Conservation (phyloP, 2,888 invertebrate species). For the Nasonovia ribisnigri region DNA sequence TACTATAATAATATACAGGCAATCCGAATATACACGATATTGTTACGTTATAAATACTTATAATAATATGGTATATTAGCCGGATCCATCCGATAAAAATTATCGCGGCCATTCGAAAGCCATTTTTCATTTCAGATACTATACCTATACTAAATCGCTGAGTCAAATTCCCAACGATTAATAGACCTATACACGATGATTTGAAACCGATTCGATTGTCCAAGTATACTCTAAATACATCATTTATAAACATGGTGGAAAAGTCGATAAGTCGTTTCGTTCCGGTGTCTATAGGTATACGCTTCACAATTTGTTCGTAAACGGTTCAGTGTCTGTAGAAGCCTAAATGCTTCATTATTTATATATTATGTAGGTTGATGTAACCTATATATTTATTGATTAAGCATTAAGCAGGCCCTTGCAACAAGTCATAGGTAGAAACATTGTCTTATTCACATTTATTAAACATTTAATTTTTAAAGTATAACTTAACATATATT, state of each 20-base stretch:
- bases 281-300: neutral
- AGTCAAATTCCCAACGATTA: neutral
- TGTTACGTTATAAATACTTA: neutral
- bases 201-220: neutral
- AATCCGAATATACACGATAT: too few relatives aligned
- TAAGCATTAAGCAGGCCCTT: too few relatives aligned
- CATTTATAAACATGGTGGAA: neutral
- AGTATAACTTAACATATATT: neutral
- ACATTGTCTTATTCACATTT: neutral
- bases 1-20: neutral
- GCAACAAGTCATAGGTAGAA: neutral
- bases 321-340: neutral
- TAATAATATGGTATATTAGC: neutral
- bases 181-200: neutral
- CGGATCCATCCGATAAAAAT: neutral
- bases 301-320: neutral
- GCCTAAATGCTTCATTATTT: neutral
- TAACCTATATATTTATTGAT: too few relatives aligned
- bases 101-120: slow-evolving; percentile 28
- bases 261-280: neutral
- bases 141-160: neutral
- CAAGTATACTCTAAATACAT: neutral
- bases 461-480: neutral
- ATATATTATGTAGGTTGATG: too few relatives aligned
- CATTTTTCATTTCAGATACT: neutral